phyloP scores from a whole-genome alignment of 2,113 vertebrate genomes.

The Anoplopoma fimbria region DNA sequence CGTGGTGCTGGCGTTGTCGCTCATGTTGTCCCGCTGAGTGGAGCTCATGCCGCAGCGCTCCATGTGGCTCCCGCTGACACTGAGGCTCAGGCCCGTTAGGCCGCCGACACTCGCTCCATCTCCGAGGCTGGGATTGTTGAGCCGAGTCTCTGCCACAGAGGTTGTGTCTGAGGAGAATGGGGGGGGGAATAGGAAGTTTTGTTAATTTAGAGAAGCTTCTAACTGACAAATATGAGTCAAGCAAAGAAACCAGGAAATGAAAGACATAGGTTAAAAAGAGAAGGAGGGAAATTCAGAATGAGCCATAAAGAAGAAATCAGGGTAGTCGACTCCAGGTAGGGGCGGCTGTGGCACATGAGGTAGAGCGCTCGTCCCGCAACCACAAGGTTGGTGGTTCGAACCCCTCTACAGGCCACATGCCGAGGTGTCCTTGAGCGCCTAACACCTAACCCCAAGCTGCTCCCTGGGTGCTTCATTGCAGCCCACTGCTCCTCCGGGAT shows the following conservation, averaged over 20 bases:
- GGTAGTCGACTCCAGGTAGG: background rate
- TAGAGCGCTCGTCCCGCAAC: no score
- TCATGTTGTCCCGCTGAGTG: constrained; percentile 93
- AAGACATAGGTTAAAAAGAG: background rate
- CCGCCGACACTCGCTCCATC: constrained; percentile 95
- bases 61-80: constrained; percentile 98
- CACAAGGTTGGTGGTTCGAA: no score
- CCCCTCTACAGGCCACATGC: no score
- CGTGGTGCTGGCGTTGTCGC: constrained; percentile 96
- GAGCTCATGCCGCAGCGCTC: constrained; percentile 90
- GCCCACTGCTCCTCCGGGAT: no score
- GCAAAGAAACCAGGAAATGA: background rate
- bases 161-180: constrained; percentile 85
- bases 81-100: constrained; percentile 92
- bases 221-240: background rate
- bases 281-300: background rate
- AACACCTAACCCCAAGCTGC: no score
- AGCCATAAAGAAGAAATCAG: background rate
- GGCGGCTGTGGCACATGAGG: no score
- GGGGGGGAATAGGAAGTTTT: background rate
- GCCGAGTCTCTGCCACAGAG: constrained; percentile 95
- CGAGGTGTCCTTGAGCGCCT: no score
- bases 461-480: no score
- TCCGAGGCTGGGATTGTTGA: constrained; percentile 94
- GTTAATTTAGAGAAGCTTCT: background rate